These are phyloP conservation scores for Rhamphomyia laevipes DNA, from an alignment of 2,888 invertebrate genomes.

Conservation along the genomic window DNA sequence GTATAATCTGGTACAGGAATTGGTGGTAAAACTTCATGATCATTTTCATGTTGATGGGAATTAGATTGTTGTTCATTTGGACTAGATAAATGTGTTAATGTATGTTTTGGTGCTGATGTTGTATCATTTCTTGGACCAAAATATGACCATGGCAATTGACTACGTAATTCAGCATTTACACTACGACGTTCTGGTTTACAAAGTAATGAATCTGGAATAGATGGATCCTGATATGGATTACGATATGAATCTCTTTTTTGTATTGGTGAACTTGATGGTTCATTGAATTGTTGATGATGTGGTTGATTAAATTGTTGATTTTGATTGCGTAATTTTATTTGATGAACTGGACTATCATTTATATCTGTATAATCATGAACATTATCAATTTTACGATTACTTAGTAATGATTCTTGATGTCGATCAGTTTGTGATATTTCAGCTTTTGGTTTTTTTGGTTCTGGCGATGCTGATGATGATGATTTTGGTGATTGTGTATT, in stretches of 20 bases:
- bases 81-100: conserved; percentile 27
- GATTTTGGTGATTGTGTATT: neutral
- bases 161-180: conserved; percentile 40
- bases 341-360: neutral
- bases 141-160: conserved; percentile 52
- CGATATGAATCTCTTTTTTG: neutral
- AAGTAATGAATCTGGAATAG: neutral
- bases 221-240: neutral
- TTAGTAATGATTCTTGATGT: neutral
- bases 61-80: conserved; percentile 14
- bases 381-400: neutral
- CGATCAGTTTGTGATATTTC: neutral
- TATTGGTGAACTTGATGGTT: neutral
- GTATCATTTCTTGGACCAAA: conserved; percentile 36
- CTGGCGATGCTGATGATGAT: no score
- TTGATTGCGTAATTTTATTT: neutral
- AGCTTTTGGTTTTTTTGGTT: no score
- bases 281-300: neutral
- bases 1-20: conserved; percentile 50
- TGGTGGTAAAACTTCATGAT: conserved; percentile 45
- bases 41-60: conserved; percentile 24
- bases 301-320: neutral
- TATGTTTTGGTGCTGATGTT: conserved; percentile 20
- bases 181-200: conserved; percentile 1
- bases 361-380: neutral